A percentile compares a stretch with the other conserved stretches of the same genome.
phyloP scores from a whole-genome alignment of 2,113 vertebrate species.

The Trachemys scripta region DNA sequence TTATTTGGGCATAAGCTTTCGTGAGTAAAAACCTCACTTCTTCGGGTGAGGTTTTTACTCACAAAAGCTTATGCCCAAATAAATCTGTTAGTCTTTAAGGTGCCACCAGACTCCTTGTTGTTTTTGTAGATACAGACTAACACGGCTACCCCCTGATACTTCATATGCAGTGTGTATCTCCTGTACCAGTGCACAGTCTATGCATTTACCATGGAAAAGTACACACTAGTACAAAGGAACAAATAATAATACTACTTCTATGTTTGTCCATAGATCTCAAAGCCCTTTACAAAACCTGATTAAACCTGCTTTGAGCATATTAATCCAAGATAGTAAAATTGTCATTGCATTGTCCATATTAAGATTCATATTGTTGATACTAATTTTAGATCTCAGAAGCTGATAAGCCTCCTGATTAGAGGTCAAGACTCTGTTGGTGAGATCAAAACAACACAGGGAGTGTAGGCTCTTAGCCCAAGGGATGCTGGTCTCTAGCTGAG shows the following conservation, averaged over 20 bases:
- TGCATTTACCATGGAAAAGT: neutral
- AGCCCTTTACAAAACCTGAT: neutral
- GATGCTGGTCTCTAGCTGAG: neutral
- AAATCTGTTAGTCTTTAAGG: too few species aligned
- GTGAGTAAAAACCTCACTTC: too few species aligned
- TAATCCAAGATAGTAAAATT: slow-evolving; percentile 24
- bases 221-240: slow-evolving; percentile 28
- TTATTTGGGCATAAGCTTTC: too few species aligned
- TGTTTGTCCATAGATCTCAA: neutral
- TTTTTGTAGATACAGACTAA: too few species aligned
- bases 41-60: too few species aligned
- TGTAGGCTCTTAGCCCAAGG: slow-evolving; percentile 37
- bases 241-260: neutral
- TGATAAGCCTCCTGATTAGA: slow-evolving; percentile 2
- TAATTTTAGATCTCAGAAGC: slow-evolving; percentile 36
- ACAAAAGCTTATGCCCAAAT: too few species aligned
- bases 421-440: slow-evolving; percentile 54
- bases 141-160: too few species aligned
- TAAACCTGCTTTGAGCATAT: slow-evolving; percentile 40
- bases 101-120: too few species aligned
- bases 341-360: slow-evolving; percentile 13
- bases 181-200: neutral
- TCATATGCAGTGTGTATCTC: neutral
- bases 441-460: slow-evolving; percentile 23
- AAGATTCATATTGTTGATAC: neutral